These are phyloP conservation scores for Furcula furcula DNA, from an alignment of 2,888 invertebrate genomes.

Conservation along the genomic window DNA sequence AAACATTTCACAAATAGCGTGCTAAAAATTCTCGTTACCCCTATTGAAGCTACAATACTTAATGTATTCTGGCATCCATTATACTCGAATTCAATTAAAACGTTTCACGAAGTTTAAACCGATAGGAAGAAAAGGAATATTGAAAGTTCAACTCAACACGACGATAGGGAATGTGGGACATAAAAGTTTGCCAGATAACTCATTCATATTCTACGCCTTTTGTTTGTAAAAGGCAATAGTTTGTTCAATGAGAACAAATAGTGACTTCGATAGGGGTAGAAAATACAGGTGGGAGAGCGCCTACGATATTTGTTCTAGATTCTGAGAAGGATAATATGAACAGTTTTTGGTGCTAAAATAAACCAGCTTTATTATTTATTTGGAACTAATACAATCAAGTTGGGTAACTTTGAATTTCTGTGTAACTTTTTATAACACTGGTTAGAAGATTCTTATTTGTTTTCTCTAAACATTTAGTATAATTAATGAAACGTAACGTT, in stretches of 20 bases:
- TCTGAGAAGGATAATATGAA: neutral
- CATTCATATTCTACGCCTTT: constrained; percentile 35
- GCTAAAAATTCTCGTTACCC: neutral
- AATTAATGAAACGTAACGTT: too few relatives aligned
- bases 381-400: too few relatives aligned
- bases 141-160: constrained; percentile 36
- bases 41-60: neutral
- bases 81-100: constrained; percentile 37
- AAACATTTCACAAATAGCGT: too few relatives aligned
- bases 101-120: constrained; percentile 29
- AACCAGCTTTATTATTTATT: too few relatives aligned
- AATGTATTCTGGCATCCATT: constrained; percentile 16
- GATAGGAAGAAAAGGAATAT: constrained; percentile 31
- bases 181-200: constrained; percentile 38
- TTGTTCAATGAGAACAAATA: constrained; percentile 25
- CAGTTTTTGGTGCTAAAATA: neutral
- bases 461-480: too few relatives aligned
- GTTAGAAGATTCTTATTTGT: too few relatives aligned
- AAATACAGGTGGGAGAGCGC: constrained; percentile 15
- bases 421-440: too few relatives aligned
- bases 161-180: constrained; percentile 26
- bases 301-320: constrained; percentile 7
- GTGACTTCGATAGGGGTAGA: constrained; percentile 10
- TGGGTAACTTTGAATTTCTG: too few relatives aligned
- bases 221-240: constrained; percentile 31